Evolutionary conservation across 2,888 invertebrate genomes (phyloP), one percentile per base, ranked within the genome.

Genomic region (Minunthozetes semirufus): DNA sequence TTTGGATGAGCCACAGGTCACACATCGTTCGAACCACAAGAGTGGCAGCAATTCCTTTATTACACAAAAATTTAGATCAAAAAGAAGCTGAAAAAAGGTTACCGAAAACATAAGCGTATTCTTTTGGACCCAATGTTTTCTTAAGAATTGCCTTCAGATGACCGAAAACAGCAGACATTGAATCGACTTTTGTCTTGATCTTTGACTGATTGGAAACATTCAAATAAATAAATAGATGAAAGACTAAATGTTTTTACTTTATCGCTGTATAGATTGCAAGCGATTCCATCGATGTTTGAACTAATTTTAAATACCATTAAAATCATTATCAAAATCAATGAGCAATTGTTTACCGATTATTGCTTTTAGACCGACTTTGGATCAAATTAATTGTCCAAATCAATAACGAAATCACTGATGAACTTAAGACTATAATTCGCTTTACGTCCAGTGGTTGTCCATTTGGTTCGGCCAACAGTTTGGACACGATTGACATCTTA

Each of bases 1-100:
- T 93, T 81, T 93, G 91, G 80, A 99, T 99, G 86, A 98, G 89
- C 95, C 96, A 99, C 73, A 99, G 87, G 84, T 99, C 99, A 81
- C 96, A 96, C 79, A 94, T 87, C 0, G 98, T 96, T 79, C 97
- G 87, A 1, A 92, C 89, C 27, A 96, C 87, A 59, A 99, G 86
- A 5, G 94, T 89, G 5, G 85, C 82, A 0, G 96, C 97, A 66
- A 86, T 85, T 42, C 85, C 73, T 2, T 80, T 38, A n/a, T n/a
- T n/a, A n/a, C n/a, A n/a, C n/a, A n/a, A n/a, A n/a, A n/a, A n/a
- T n/a, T n/a, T n/a, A n/a, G n/a, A n/a, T n/a, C n/a, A n/a, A n/a
- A n/a, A n/a, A n/a, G n/a, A n/a, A n/a, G n/a, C n/a, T n/a, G n/a
- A n/a, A n/a, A n/a, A n/a, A n/a, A n/a, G n/a, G n/a, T 22, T 68